Evolutionary conservation across 2,888 invertebrate species (phyloP).

Genomic region (Parnassius glacialis): DNA sequence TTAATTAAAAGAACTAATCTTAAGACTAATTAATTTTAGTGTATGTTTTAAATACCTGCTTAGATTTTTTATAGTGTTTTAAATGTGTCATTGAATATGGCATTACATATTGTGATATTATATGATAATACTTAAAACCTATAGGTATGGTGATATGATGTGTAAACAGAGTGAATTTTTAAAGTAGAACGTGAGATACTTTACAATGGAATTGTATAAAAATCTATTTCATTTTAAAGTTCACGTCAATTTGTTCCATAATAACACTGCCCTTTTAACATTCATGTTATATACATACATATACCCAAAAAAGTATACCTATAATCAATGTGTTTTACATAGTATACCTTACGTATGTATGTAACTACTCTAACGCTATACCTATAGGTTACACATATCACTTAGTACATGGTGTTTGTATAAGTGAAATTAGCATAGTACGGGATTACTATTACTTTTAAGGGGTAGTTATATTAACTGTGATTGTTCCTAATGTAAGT

Average conservation of each 20-base stretch:
- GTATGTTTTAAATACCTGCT: neutral
- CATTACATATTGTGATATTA: neutral
- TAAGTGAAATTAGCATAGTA: neutral
- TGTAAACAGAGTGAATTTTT: too few species aligned
- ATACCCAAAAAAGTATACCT: too few species aligned
- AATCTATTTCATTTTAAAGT: too few species aligned
- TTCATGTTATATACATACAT: too few species aligned
- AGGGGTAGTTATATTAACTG: constrained; percentile 47
- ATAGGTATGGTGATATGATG: neutral
- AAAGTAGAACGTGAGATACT: too few species aligned
- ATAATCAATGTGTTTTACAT: too few species aligned
- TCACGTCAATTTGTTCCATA: too few species aligned
- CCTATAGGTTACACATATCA: neutral
- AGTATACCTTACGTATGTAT: neutral
- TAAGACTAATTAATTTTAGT: too few species aligned
- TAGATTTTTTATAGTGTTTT: neutral
- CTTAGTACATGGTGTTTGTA: neutral
- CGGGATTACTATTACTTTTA: neutral
- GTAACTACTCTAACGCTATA: neutral
- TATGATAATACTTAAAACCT: neutral
- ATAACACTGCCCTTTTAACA: too few species aligned
- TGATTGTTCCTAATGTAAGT: constrained; percentile 64
- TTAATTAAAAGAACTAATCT: constrained; percentile 3
- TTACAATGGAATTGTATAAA: too few species aligned
- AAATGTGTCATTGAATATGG: neutral